phyloP scores from a whole-genome alignment of 2,797 vertebrate genomes.

The Helarctos malayanus region DNA sequence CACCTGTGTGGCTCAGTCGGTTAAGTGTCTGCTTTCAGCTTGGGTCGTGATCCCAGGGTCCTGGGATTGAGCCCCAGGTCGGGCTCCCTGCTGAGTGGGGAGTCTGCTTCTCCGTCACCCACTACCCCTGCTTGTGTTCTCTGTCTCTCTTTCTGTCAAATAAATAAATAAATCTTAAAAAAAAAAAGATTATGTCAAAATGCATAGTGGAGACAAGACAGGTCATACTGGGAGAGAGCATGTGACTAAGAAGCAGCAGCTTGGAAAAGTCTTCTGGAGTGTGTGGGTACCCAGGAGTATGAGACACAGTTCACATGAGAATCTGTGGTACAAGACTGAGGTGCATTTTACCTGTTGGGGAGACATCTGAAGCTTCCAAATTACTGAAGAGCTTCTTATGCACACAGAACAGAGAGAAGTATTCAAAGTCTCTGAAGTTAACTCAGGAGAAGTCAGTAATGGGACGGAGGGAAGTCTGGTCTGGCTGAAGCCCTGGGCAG shows the following conservation, averaged over 20 bases:
- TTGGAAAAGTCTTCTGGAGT: not conserved
- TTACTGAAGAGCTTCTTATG: conserved; percentile 18
- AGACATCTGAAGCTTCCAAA: not conserved
- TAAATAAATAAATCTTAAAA: too few species aligned
- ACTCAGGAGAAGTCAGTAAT: not conserved
- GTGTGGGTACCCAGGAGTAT: not conserved
- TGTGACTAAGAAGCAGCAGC: not conserved
- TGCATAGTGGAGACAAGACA: not conserved
- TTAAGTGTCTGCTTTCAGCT: too few species aligned
- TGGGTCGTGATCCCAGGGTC: too few species aligned
- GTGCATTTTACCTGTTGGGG: not conserved
- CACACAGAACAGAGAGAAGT: not conserved
- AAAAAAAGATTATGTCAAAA: not conserved
- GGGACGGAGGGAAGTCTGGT: not conserved
- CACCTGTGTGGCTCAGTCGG: too few species aligned
- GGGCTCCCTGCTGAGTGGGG: too few species aligned
- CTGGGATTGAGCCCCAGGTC: too few species aligned
- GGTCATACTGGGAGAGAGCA: not conserved
- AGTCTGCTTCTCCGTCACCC: too few species aligned
- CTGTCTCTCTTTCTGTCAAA: too few species aligned
- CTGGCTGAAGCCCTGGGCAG: not conserved
- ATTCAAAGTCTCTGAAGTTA: not conserved
- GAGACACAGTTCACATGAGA: not conserved
- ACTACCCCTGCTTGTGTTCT: too few species aligned
- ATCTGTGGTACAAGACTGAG: not conserved